Conservation (phyloP, 2,888 invertebrate genomes). For the Tholera decimalis region DNA sequence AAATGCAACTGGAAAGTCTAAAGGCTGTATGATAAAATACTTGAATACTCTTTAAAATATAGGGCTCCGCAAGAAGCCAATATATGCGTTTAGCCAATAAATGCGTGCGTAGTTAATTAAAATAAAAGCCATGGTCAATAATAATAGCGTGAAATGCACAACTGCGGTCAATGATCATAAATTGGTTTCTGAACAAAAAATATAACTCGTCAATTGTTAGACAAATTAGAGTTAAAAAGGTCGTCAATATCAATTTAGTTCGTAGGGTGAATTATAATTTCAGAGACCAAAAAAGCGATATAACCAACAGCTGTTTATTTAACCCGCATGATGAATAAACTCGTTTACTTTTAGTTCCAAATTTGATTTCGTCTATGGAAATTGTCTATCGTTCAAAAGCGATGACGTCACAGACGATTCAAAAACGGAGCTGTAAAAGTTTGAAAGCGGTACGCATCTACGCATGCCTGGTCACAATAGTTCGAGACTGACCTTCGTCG, state of each 20-base stretch:
- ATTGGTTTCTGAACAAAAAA: conserved; percentile 48
- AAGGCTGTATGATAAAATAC: conserved; percentile 73
- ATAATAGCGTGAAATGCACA: conserved; percentile 57
- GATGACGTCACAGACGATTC: conserved; percentile 20
- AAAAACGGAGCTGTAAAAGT: conserved; percentile 53
- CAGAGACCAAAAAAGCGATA: conserved; percentile 10
- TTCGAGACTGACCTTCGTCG: conserved; percentile 90
- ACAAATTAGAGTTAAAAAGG: conserved; percentile 24
- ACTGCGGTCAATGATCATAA: conserved; percentile 27
- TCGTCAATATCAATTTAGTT: conserved; percentile 36
- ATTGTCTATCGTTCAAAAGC: not conserved
- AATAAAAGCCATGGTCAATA: conserved; percentile 71
- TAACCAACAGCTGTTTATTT: conserved; percentile 46
- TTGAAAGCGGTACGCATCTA: conserved; percentile 80
- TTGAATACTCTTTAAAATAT: conserved; percentile 31
- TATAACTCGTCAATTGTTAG: conserved; percentile 22
- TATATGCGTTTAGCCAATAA: conserved; percentile 79
- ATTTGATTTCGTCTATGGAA: conserved; percentile 15
- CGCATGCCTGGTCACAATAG: conserved; percentile 79
- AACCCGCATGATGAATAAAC: conserved; percentile 55
- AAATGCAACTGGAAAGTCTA: conserved; percentile 71
- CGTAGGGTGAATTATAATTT: conserved; percentile 36
- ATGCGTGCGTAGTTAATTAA: conserved; percentile 82
- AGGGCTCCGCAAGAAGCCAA: conserved; percentile 49
- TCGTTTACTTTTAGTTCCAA: conserved; percentile 40